phyloP scores from a whole-genome alignment of 2,888 invertebrate species.

The Erebia epiphron region DNA sequence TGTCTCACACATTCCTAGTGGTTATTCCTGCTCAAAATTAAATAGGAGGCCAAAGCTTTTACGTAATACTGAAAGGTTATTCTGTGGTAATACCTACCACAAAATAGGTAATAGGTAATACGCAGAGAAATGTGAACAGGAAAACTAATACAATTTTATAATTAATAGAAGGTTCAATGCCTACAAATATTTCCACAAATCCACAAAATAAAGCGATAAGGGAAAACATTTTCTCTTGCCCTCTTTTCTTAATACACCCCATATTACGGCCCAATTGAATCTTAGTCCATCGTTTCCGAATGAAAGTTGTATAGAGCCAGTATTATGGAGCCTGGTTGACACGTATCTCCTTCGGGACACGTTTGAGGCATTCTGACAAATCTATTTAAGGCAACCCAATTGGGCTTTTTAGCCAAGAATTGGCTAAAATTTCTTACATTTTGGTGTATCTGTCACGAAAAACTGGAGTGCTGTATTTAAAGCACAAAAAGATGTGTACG shows the following conservation, averaged over 20 bases:
- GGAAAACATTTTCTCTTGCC: slow-evolving; percentile 5
- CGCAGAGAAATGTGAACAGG: too few species aligned
- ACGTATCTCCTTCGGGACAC: slow-evolving; percentile 18
- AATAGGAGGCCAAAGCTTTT: too few species aligned
- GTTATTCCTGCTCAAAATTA: too few species aligned
- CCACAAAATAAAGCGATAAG: neutral
- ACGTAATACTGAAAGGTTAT: too few species aligned
- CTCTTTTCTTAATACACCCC: slow-evolving; percentile 18
- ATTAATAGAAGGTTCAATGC: neutral
- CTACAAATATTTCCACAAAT: neutral
- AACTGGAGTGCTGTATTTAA: too few species aligned
- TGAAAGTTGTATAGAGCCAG: slow-evolving; percentile 18
- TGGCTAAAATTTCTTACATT: slow-evolving; percentile 14
- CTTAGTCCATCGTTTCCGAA: slow-evolving; percentile 22
- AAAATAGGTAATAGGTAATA: too few species aligned
- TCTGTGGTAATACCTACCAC: too few species aligned
- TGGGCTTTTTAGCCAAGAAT: slow-evolving; percentile 15
- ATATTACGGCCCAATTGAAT: slow-evolving; percentile 20
- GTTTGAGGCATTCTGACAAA: slow-evolving; percentile 28
- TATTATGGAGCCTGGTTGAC: slow-evolving; percentile 11
- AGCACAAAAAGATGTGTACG: too few species aligned
- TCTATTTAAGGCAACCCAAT: slow-evolving; percentile 29
- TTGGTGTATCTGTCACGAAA: neutral
- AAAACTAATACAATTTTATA: too few species aligned
- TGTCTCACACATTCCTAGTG: too few species aligned